Percentiles rank a stretch among this genome's conserved stretches.
These are phyloP conservation scores for Enteromius paludinosus DNA, from an alignment of 2,797 vertebrate genomes.

Conservation along the genomic window DNA sequence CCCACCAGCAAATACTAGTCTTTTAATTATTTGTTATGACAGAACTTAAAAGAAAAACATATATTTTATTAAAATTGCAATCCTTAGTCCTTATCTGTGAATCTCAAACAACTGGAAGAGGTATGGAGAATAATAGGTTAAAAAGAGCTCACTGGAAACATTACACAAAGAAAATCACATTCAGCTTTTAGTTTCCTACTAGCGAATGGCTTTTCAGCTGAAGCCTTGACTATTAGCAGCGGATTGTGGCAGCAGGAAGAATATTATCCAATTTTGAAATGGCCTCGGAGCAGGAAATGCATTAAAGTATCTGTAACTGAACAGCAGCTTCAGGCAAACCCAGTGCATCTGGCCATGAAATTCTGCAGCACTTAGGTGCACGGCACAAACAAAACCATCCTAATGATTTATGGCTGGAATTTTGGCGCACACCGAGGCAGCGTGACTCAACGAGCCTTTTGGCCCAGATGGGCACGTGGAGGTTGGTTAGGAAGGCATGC, in stretches of 20 bases:
- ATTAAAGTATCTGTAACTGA: conserved; percentile 15
- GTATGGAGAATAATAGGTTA: neutral
- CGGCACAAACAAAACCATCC: conserved; percentile 11
- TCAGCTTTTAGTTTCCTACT: neutral
- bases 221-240: neutral
- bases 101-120: neutral
- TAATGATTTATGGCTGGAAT: conserved; percentile 46
- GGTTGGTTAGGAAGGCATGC: neutral
- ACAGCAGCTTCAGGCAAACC: neutral
- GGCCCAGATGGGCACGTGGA: conserved; percentile 9
- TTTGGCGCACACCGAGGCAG: neutral
- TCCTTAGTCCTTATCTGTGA: neutral
- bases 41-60: no score
- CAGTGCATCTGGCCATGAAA: conserved; percentile 6
- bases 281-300: neutral
- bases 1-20: neutral
- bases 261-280: conserved; percentile 10
- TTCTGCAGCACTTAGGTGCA: neutral
- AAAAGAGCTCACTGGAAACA: neutral
- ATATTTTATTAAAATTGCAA: neutral
- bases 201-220: conserved; percentile 8
- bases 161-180: neutral
- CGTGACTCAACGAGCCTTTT: conserved; percentile 28
- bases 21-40: neutral
- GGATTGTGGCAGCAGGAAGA: neutral